A percentile compares a stretch with the other conserved stretches of the same genome.
These are phyloP conservation scores for Xiphorhynchus elegans DNA, from an alignment of 2,113 vertebrate genomes.

Conservation along the genomic window DNA sequence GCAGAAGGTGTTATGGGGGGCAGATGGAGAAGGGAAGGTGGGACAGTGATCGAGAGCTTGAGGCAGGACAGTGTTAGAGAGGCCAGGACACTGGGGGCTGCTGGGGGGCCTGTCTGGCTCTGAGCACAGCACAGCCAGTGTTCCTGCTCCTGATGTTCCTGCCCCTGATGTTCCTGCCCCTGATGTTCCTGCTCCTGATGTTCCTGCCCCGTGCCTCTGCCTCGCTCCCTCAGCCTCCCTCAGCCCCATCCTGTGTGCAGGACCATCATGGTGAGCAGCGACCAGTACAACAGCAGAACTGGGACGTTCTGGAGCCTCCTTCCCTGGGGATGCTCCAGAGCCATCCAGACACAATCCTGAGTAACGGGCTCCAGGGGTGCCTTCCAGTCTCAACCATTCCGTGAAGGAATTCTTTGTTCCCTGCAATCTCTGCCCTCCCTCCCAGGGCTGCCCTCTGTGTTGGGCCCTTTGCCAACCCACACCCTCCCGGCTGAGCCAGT, in stretches of 20 bases:
- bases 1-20: rapidly evolving
- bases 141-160: not conserved
- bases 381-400: not conserved
- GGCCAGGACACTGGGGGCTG: not conserved
- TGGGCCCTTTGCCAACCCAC: rapidly evolving
- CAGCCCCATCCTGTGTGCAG: not conserved
- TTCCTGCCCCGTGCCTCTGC: not conserved
- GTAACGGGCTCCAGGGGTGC: not conserved
- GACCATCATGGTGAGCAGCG: rapidly evolving
- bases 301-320: not conserved
- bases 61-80: not conserved
- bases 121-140: rapidly evolving
- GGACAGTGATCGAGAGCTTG: rapidly evolving
- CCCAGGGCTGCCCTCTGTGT: rapidly evolving
- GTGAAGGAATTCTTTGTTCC: not conserved
- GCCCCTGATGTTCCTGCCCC: not conserved
- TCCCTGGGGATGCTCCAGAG: not conserved
- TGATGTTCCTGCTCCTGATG: not conserved
- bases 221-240: not conserved
- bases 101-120: not conserved
- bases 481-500: not conserved
- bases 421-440: rapidly evolving
- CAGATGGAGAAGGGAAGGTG: not conserved
- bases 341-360: not conserved
- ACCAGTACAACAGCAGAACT: not conserved